Evolutionary conservation across 2,888 invertebrate genomes (phyloP), one percentile per base, ranked within the genome.

Genomic region (Dasysyrphus tricinctus): DNA sequence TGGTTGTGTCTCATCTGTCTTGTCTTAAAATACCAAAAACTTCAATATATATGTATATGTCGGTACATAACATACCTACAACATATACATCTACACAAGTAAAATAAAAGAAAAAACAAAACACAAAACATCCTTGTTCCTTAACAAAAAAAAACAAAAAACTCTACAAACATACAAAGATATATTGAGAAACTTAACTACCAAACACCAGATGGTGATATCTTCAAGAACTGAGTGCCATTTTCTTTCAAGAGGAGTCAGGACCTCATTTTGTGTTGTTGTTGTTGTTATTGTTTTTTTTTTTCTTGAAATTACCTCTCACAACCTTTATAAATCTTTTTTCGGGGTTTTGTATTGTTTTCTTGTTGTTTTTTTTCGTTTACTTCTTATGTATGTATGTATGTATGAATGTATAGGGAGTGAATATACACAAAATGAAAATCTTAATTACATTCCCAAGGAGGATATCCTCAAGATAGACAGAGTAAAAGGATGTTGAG

Each of bases 201-300:
- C 81, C 85, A 81, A 85, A 81, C 85, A 81, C 77, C 85, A 85
- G 85, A 73, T 85, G 85, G 73, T 69, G 76, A 72, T 72, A 79
- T 69, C 72, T 76, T 70, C 24, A 59, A 84, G 51, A 75, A 63
- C 70, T 76, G 47, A 65, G 32, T 75, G 39, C 47, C 73, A 77
- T 51, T 57, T 51, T 69, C 51, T 57, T 51, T 69, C 51, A 54
- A 34, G 5, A 67, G 49, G 49, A 67, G 47, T 16, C 34, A 57
- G 59, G 19, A 78, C 73, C 54, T 73, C 59, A 79, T 63, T 78
- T 70, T 63, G 69, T 19, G 8, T 39, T n/a, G 1, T 61, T 42
- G 19, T 16, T n/a, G n/a, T n/a, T n/a, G n/a, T n/a, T n/a, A n/a
- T n/a, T n/a, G n/a, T n/a, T n/a, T n/a, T n/a, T n/a, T 12, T 16